Conservation (phyloP, 2,888 invertebrate genomes). For the Hirtodrosophila trivittata region DNA sequence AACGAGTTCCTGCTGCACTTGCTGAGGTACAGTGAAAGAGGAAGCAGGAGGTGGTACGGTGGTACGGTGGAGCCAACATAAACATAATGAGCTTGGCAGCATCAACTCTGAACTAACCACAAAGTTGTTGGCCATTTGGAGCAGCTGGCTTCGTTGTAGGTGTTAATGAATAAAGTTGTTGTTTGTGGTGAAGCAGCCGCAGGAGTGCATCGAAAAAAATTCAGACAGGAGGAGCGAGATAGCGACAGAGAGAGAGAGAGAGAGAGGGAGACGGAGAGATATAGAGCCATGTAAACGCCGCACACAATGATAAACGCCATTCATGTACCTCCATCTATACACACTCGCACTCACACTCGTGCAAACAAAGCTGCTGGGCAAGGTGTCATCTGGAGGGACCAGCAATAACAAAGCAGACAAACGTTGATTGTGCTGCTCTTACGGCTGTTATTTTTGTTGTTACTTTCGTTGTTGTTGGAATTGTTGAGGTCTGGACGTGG, state of each 20-base stretch:
- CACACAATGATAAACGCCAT: conserved; percentile 74
- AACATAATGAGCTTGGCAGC: conserved; percentile 70
- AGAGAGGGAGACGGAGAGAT: conserved; percentile 3
- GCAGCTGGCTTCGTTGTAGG: conserved; percentile 69
- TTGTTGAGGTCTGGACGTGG: conserved; percentile 15
- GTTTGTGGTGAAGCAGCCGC: conserved; percentile 66
- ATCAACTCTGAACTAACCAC: conserved; percentile 65
- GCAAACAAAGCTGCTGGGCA: conserved; percentile 44
- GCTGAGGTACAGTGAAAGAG: conserved; percentile 1
- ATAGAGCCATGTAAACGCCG: conserved; percentile 50
- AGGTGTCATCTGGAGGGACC: conserved; percentile 66
- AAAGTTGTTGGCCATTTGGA: conserved; percentile 71
- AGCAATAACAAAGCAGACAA: conserved; percentile 60
- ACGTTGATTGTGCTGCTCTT: conserved; percentile 63
- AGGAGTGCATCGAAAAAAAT: conserved; percentile 50
- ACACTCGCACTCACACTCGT: conserved; percentile 20
- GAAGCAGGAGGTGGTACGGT: background rate
- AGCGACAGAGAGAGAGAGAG: conserved; percentile 3
- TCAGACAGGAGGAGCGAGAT: conserved; percentile 18
- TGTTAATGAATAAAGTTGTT: conserved; percentile 81
- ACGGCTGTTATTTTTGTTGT: conserved; percentile 15
- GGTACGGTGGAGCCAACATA: conserved; percentile 34
- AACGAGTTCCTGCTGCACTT: conserved; percentile 50
- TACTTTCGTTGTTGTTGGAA: conserved; percentile 16
- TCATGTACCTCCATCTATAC: conserved; percentile 46